Evolutionary conservation across 1,140 invertebrate species (phyloP), one percentile per base, ranked within the genome.

Genomic region (Dreissena polymorpha): DNA sequence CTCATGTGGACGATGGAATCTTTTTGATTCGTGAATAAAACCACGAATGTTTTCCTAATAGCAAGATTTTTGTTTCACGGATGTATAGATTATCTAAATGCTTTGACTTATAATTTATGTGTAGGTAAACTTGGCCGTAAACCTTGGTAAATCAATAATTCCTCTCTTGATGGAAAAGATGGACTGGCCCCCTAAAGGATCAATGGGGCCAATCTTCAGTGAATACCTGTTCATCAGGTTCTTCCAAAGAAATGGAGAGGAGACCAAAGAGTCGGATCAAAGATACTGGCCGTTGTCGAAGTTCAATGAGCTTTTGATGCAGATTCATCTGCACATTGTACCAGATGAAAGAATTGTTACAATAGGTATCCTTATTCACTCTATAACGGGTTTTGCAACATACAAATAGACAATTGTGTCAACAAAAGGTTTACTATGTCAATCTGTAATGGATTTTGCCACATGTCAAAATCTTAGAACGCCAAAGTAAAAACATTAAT

Each of bases 121-220:
- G 25, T 82, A 92, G 90, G 89, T 92, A 12, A 92, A 92, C 81
- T 83, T 92, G 67, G 70, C 90, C 18, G 88, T 91, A 10, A 90
- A 80, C 63, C 70, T 91, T 60, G 85, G 87, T 27, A 92, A 92
- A 73, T 86, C 89, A 6, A 89, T 92, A 49, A 91, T 92, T 27
- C 91, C 91, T 12, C 80, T 92, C 18, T 73, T 89, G 80, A 87
- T 92, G 87, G 91, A 92, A 75, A 90, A 89, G 67, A 87, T 88
- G 83, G 23, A 60, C 10, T 92, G 91, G 91, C 91, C 91, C 13
- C 91, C 91, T 13, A 67, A 83, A 21, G 91, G 91, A 10, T 88
- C 89, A 12, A 91, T 92, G 90, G 91, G 91, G 14, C 91, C 91
- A 23, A 90, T 92, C n/a, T 91, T 92, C 84, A 90, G 89, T 64